Evolutionary conservation across 2,797 vertebrate genomes (phyloP), one percentile per base, ranked within the genome.

Genomic region (Cossypha dichroa): DNA sequence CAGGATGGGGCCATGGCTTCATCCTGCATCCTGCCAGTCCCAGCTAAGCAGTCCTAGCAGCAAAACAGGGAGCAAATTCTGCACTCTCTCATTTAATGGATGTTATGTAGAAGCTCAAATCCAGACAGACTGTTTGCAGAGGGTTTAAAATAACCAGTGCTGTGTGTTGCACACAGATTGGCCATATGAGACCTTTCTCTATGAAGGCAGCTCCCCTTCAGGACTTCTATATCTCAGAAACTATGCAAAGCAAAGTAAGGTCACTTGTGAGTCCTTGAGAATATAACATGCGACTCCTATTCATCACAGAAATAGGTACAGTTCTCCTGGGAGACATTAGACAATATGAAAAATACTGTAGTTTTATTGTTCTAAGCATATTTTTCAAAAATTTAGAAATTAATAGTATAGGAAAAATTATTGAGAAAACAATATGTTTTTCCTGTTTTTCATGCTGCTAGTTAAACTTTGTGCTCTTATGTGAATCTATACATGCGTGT

Each of bases 61-160:
- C 5, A 28, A 64, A 67, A 56, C 1, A 2, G 18, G 13, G 11
- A 45, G 22, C 15, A 67, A 46, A 72, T 31, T 15, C 45, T 36
- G 13, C n/a, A 2, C 12, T 56, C 3, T 13, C 25, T 46, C n/a
- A 34, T 10, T 29, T 26, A n/a, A 29, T 0, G 0, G 11, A 2
- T 4, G 0, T 29, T 45, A 18, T 0, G 5, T 2, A 55, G 19
- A 28, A 14, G 13, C 2, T 82, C 14, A 8, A 8, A 8, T 26
- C 21, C 41, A 72, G n/a, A 38, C 4, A 8, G 8, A 10, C 5
- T 25, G 5, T 41, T 46, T 78, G 6, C n/a, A 48, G 15, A 7
- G 10, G 11, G 8, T 68, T 85, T 36, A 62, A 68, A 80, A 75
- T 26, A 69, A 13, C 13, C 23, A 7, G 5, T 48, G 31, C 1